Base-by-base conservation (phyloP, 2,797 vertebrate species). In the Gymnothorax javanicus region DNA sequence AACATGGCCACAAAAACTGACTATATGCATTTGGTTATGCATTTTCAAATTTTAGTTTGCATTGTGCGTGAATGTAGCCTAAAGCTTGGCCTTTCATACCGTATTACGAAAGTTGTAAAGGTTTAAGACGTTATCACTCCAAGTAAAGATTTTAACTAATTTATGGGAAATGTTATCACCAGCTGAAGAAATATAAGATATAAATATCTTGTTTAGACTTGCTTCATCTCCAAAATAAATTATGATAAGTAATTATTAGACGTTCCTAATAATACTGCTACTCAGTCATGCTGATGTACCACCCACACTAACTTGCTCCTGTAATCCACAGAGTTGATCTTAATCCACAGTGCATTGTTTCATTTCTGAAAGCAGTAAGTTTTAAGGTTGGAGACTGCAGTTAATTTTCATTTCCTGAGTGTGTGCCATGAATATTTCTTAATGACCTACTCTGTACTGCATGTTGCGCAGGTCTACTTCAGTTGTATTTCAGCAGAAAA, bases 311-410 rank as follows among this genome's bases (percentile, higher is more conserved):
- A 91, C 90, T 92, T 88, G 88, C 83, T 91, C 90, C 54, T 94
- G 92, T 93, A 93, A 93, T 89, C 90, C 93, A 90, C 52, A 67
- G 91, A 88, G 93, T 93, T 89, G 87, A 92, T 93, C 93, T 93
- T 92, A 93, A 92, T 93, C 92, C 89, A 90, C 90, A 93, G 79
- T 93, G 71, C 92, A 86, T 92, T 94, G 89, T 93, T 94, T 92
- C 88, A 92, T 91, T 92, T 93, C 89, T 94, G 92, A 91, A 92
- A 94, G 86, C 89, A 90, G 90, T 93, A 89, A 89, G 86, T 94
- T 93, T 95, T 91, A 94, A 94, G 90, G 88, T 93, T 93, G 89
- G 91, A 93, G 75, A 79, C 71, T 75, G 27, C 27, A 69, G n/a
- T 75, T 52, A 20, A 3, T 23, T 79, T 79, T 23, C 75, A 17